phyloP scores from a whole-genome alignment of 2,113 vertebrate genomes.

The Butorides virescens region DNA sequence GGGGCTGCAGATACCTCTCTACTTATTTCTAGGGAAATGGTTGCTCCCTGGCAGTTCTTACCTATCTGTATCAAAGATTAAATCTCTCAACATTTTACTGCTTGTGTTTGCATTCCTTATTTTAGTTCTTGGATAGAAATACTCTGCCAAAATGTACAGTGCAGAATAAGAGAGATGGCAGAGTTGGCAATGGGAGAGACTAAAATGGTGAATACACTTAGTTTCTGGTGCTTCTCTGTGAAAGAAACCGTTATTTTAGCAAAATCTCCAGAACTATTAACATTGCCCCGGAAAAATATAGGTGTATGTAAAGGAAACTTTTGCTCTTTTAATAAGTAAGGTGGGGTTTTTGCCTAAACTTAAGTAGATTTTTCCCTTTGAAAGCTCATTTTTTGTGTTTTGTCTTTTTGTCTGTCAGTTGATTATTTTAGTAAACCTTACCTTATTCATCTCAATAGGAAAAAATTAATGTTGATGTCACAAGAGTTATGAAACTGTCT shows the following conservation, averaged over 20 bases:
- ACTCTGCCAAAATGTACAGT: neutral
- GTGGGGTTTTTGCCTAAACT: neutral
- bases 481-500: neutral
- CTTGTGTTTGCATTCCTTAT: neutral
- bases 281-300: neutral
- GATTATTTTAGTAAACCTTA: neutral
- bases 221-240: neutral
- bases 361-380: neutral
- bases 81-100: neutral
- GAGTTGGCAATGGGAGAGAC: neutral
- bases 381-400: neutral
- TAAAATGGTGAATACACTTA: neutral
- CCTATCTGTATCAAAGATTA: neutral
- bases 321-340: neutral
- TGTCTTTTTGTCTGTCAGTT: neutral
- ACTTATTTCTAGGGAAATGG: neutral
- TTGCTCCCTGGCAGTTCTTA: neutral
- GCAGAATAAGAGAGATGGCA: neutral
- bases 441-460: neutral
- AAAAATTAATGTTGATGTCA: neutral
- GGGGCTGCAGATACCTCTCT: neutral
- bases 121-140: neutral
- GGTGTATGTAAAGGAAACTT: neutral
- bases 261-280: neutral
- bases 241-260: neutral